Base-by-base conservation (phyloP, 2,113 vertebrate genomes). In the Rhombomys opimus region DNA sequence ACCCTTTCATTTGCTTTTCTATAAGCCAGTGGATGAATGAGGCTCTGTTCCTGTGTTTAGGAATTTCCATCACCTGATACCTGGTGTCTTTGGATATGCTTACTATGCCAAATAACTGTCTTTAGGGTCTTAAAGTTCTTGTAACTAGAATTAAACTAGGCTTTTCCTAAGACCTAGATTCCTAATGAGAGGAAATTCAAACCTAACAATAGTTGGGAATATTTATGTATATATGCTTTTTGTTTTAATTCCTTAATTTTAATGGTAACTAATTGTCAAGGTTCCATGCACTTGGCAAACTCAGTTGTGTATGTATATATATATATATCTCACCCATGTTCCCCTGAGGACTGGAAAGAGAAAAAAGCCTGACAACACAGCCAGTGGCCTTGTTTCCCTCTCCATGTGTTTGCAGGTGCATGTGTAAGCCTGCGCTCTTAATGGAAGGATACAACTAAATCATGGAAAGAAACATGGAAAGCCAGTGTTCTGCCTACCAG, bases 61-160 rank as follows among this genome's bases (percentile, higher is more conserved):
- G 96, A 95, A 95, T 95, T 97, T 97, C 95, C 93, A 23, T 94
- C 95, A 97, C 96, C 94, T 95, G 97, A 97, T 96, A 95, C 96
- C 95, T 97, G 96, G 90, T 93, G 95, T 95, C 95, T 97, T 95
- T 78, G 94, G 94, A 75, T 78, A 70, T 86, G 27, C 54, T 87
- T 82, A 73, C 90, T 84, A 50, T 94, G 91, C 95, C 94, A 97
- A 96, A 84, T 92, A 95, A 88, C 77, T 94, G 65, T 87, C 90
- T 92, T 89, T 92, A 61, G 95, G 92, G 65, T 94, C 94, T 96
- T 94, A 85, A 97, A 67, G 38, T 86, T 89, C 82, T 84, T 65
- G 32, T 78, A 90, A 82, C 81, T 92, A 96, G 95, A 97, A 94
- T 93, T 81, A 92, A 93, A 85, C n/a, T 90, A 14, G 46, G n/a